Evolutionary conservation across 2,888 invertebrate species (phyloP), one percentile per base, ranked within the genome.

Genomic region (Leucophenga montana): DNA sequence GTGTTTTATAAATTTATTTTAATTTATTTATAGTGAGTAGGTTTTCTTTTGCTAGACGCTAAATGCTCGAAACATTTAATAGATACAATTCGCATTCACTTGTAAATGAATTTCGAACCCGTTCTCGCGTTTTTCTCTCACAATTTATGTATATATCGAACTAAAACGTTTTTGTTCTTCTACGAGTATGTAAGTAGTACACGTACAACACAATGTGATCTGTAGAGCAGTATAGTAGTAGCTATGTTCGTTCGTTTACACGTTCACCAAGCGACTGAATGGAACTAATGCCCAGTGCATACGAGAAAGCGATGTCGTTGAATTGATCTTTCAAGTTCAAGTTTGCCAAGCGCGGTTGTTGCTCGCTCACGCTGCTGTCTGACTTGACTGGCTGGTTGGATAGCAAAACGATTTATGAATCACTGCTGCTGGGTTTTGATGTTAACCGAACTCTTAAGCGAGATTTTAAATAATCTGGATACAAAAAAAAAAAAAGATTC

Each of bases 301-400:
- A 39, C 11, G 39, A 11, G 39, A 39, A 39, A 39, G 11, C 39
- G 9, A 11, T 8, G 39, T 39, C 75, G 76, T 73, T 31, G 14
- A 50, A 71, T 73, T 75, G 81, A 81, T 80, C 81, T 78, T 77
- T 71, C 78, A 72, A 79, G 76, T 82, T 81, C 78, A 77, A 75
- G 83, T 77, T 78, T 75, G 73, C 74, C 75, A 72, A 22, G 46
- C 44, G n/a, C 62, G 46, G 62, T 62, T 16, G 14, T 39, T 20
- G 44, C 64, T 64, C 27, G 16, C 50, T 16, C 50, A 13, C 39
- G 39, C 39, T 8, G 11, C 39, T 39, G 8, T 39, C 8, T 39
- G 11, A 11, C 9, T 39, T 5, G 11, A 39, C 39, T 39, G 39
- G 39, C 8, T 11, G 5, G 39, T 39, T 39, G 39, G 2, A 27